These are phyloP conservation scores for Petromus typicus DNA, from an alignment of 2,113 vertebrate species.

Conservation along the genomic window DNA sequence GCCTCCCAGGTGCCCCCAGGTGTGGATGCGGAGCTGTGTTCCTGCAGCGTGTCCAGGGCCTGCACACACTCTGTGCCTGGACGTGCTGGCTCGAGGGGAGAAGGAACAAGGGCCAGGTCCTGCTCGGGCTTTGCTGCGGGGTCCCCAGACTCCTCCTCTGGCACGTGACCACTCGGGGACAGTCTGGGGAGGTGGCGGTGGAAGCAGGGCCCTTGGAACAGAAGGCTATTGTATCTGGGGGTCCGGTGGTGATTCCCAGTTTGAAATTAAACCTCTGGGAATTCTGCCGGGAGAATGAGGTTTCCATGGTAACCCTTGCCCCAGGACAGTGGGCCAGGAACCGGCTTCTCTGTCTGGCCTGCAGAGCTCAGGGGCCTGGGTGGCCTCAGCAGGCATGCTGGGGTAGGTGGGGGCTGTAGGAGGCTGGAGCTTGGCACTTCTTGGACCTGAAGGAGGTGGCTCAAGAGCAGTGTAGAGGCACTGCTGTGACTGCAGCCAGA, in stretches of 20 bases:
- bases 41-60: no score
- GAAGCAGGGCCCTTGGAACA: background rate
- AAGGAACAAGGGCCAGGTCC: background rate
- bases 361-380: accelerated
- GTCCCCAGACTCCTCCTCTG: accelerated
- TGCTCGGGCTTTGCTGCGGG: background rate
- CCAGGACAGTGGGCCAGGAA: background rate
- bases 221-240: background rate
- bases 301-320: background rate
- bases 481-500: accelerated
- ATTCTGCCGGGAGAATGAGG: background rate
- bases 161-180: background rate
- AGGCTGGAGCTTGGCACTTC: accelerated
- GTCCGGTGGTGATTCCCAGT: background rate
- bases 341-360: accelerated
- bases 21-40: no score
- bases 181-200: background rate
- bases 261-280: background rate
- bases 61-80: no score
- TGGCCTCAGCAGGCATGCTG: accelerated
- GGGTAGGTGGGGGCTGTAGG: accelerated
- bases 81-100: accelerated
- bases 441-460: background rate
- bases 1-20: no score
- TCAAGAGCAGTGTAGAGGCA: accelerated